phyloP scores from a whole-genome alignment of 1,140 invertebrate species.

The Drosophila sturtevanti region DNA sequence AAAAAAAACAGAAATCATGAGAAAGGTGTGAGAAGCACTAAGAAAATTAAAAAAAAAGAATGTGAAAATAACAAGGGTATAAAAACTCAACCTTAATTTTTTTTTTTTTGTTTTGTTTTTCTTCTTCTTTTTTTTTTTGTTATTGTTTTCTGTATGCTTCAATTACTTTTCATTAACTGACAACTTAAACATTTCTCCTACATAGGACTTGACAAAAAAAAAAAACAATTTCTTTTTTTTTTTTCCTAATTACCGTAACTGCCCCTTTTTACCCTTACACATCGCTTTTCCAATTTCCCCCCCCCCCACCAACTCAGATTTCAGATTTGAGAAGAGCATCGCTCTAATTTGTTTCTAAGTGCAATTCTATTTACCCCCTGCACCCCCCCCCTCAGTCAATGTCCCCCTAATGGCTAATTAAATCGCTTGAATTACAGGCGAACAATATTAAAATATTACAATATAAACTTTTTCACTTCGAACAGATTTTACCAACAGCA shows the following conservation, averaged over 20 bases:
- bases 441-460: constrained; percentile 81
- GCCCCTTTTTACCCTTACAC: not conserved
- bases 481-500: constrained; percentile 54
- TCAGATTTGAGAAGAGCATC: constrained; percentile 34
- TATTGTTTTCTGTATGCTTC: not conserved
- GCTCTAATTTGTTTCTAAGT: constrained; percentile 77
- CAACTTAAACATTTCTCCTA: constrained; percentile 1
- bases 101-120: not conserved
- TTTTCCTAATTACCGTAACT: constrained; percentile 20
- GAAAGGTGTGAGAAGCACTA: not conserved
- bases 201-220: constrained; percentile 1
- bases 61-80: not conserved
- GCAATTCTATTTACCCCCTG: constrained; percentile 31
- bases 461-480: constrained; percentile 66
- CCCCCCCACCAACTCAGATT: constrained; percentile 11
- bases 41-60: not conserved
- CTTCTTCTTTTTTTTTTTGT: not conserved
- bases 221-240: not conserved
- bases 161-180: constrained; percentile 7
- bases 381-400: constrained; percentile 8
- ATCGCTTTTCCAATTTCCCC: not conserved
- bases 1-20: not conserved
- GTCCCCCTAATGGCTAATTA: constrained; percentile 71
- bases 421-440: constrained; percentile 74
- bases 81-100: not conserved